Evolutionary conservation across 2,888 invertebrate genomes (phyloP).

Genomic region (Chloromyia formosa): DNA sequence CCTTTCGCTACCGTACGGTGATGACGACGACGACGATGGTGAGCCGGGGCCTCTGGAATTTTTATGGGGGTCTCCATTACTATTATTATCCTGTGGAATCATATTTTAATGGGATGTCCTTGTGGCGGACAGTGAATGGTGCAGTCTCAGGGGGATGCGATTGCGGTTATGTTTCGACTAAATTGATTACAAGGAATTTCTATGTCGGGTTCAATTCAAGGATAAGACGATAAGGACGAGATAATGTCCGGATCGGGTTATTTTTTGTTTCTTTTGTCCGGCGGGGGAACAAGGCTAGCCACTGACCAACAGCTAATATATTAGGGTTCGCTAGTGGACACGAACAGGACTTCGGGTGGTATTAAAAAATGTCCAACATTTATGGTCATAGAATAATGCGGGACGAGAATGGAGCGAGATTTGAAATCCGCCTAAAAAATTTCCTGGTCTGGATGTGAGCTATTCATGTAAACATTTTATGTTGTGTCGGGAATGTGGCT

Average conservation of each 20-base stretch:
- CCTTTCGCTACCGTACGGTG: slow-evolving; percentile 23
- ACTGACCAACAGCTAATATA: neutral
- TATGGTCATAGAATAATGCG: neutral
- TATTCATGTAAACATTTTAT: neutral
- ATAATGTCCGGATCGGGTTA: slow-evolving; percentile 16
- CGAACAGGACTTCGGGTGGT: too few relatives aligned
- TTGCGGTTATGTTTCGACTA: slow-evolving; percentile 18
- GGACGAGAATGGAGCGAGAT: neutral
- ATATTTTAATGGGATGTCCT: slow-evolving; percentile 43
- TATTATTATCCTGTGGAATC: slow-evolving; percentile 41
- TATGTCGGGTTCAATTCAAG: slow-evolving; percentile 14
- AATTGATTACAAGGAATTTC: slow-evolving; percentile 42
- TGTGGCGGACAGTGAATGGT: neutral
- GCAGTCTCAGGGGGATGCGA: slow-evolving; percentile 6
- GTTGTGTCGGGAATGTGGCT: slow-evolving; percentile 20
- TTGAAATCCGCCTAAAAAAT: too few relatives aligned
- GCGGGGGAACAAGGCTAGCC: neutral
- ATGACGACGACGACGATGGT: slow-evolving; percentile 11
- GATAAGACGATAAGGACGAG: neutral
- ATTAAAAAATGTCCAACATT: too few relatives aligned
- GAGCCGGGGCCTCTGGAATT: slow-evolving; percentile 44
- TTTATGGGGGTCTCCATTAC: slow-evolving; percentile 28
- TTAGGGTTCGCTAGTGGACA: neutral
- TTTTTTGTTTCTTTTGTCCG: slow-evolving; percentile 3
- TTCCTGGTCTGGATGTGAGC: too few relatives aligned